Evolutionary conservation across 37 sponge, comb jelly and placozoan genomes (phyloP).

Genomic region (Eunapius fragilis): DNA sequence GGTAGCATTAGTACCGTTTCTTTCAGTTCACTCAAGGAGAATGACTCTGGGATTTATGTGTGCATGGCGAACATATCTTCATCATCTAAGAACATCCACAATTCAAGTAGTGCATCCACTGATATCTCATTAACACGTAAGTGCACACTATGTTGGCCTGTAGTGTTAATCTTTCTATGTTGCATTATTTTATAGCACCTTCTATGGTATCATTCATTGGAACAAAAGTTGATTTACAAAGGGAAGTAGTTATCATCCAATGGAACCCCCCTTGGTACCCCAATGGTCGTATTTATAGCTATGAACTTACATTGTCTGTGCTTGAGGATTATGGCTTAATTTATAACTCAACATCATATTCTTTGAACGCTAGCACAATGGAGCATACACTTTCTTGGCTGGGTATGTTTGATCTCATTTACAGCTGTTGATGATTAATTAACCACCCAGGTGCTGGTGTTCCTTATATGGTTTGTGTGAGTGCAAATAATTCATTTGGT

Average conservation of each 20-base stretch:
- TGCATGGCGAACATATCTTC: neutral
- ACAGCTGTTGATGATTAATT: neutral
- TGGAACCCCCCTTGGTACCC: neutral
- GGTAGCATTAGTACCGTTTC: neutral
- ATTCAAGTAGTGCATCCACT: neutral
- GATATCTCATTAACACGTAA: neutral
- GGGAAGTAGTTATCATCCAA: neutral
- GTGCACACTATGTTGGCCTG: neutral
- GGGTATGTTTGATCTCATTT: neutral
- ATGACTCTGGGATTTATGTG: neutral
- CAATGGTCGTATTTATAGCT: neutral
- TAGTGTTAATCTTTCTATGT: neutral
- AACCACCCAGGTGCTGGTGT: neutral
- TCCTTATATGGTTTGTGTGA: neutral
- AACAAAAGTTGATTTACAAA: neutral
- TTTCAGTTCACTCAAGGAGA: neutral
- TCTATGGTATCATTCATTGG: neutral
- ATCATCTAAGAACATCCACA: neutral
- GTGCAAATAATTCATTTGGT: neutral
- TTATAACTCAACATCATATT: neutral
- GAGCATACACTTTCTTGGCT: neutral
- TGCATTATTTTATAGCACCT: neutral
- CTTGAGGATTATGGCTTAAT: neutral
- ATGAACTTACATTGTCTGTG: neutral
- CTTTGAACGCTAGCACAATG: neutral